Conservation (phyloP, 2,797 vertebrate genomes). For the Crypturellus tataupa region DNA sequence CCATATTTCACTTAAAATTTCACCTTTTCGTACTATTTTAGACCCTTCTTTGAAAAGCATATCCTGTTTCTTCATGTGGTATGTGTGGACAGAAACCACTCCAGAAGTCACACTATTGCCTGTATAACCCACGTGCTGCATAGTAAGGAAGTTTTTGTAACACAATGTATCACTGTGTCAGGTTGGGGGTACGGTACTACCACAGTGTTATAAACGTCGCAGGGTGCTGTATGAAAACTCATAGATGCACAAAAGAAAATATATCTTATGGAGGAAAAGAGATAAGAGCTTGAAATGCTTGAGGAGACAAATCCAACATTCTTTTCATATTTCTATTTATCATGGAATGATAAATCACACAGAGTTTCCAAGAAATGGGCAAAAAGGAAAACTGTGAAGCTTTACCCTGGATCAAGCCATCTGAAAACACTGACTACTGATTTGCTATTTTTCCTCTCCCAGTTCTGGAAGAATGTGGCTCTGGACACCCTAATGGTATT, state of each 20-base stretch:
- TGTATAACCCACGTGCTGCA: neutral
- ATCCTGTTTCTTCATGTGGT: neutral
- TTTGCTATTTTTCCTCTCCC: neutral
- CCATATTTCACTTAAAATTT: neutral
- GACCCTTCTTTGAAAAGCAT: neutral
- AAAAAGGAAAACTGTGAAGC: neutral
- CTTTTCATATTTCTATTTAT: neutral
- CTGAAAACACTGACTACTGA: neutral
- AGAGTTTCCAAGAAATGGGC: neutral
- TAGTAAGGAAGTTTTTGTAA: slow-evolving; percentile 24
- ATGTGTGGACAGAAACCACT: neutral
- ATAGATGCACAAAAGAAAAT: neutral
- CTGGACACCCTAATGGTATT: neutral
- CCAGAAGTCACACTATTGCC: neutral
- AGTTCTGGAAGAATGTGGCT: neutral
- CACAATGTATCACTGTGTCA: neutral
- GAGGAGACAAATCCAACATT: neutral
- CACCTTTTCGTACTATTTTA: neutral
- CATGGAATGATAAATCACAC: rapidly evolving
- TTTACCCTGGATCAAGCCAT: neutral
- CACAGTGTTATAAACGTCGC: neutral
- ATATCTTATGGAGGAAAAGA: neutral
- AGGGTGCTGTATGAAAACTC: slow-evolving; percentile 28
- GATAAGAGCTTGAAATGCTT: rapidly evolving
- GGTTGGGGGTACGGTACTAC: neutral